Evolutionary conservation across 2,113 vertebrate species (phyloP).

Genomic region (Pardalotus punctatus): DNA sequence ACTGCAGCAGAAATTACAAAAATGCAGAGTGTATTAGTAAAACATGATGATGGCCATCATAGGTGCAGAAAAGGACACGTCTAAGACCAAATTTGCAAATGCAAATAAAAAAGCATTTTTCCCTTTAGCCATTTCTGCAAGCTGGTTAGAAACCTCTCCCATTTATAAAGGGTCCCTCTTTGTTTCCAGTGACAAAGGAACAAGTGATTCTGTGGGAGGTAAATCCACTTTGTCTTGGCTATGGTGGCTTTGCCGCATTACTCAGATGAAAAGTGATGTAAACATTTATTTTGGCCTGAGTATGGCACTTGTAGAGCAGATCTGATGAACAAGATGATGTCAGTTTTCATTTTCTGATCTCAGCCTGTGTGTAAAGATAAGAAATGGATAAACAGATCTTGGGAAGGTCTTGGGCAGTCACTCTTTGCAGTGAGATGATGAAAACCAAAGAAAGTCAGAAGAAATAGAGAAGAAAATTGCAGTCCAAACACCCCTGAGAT

Average conservation of each 20-base stretch:
- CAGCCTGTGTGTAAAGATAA: background rate
- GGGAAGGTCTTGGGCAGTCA: background rate
- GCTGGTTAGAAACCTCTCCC: background rate
- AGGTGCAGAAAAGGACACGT: background rate
- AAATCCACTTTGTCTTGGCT: background rate
- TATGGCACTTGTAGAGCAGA: background rate
- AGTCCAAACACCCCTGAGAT: background rate
- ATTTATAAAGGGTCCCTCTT: background rate
- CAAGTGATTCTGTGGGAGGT: background rate
- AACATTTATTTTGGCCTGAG: slow-evolving; percentile 29
- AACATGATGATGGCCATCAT: background rate
- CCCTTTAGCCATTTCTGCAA: background rate
- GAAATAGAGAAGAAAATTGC: background rate
- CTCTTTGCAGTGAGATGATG: background rate
- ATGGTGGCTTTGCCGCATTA: background rate
- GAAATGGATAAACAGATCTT: background rate
- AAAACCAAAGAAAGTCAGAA: background rate
- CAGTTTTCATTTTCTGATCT: background rate
- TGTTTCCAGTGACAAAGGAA: background rate
- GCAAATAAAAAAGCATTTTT: background rate
- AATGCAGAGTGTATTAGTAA: background rate
- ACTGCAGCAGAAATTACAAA: background rate
- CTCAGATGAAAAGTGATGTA: background rate
- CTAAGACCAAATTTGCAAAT: background rate
- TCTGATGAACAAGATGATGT: background rate